A percentile compares a stretch with the other conserved stretches of the same genome.
phyloP scores from a whole-genome alignment of 2,888 invertebrate species.

The Mechanitis mazaeus region DNA sequence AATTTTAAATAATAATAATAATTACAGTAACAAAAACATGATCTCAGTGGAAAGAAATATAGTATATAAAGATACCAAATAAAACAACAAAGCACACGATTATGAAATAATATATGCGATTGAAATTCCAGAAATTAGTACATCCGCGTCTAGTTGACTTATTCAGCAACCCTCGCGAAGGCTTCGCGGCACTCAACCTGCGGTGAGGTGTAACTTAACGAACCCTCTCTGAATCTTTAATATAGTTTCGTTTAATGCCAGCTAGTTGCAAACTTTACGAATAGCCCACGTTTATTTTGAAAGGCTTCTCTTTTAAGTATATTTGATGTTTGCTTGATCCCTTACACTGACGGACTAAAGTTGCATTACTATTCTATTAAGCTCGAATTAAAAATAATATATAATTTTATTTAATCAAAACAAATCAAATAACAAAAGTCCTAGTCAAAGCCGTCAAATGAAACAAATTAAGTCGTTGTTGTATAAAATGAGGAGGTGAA shows the following conservation, averaged over 20 bases:
- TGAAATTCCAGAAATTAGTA: slow-evolving; percentile 35
- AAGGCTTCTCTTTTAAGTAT: slow-evolving; percentile 22
- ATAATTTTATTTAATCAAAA: not conserved
- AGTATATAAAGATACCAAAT: too few relatives aligned
- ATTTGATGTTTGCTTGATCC: slow-evolving; percentile 22
- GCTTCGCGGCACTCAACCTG: slow-evolving; percentile 60
- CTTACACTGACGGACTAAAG: slow-evolving; percentile 8
- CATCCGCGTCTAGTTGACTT: slow-evolving; percentile 51
- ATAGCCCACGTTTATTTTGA: slow-evolving; percentile 55
- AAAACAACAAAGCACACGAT: too few relatives aligned
- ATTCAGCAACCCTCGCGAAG: slow-evolving; percentile 59
- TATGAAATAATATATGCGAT: not conserved
- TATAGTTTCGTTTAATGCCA: slow-evolving; percentile 70
- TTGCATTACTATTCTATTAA: not conserved
- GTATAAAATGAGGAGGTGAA: slow-evolving; percentile 57
- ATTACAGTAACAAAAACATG: too few relatives aligned
- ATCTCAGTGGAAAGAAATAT: too few relatives aligned
- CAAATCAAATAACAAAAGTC: slow-evolving; percentile 6
- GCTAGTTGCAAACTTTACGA: slow-evolving; percentile 56
- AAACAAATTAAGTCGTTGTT: slow-evolving; percentile 35
- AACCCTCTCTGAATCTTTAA: slow-evolving; percentile 72
- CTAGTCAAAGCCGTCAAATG: slow-evolving; percentile 33
- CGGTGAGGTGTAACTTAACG: slow-evolving; percentile 74
- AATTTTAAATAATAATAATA: too few relatives aligned
- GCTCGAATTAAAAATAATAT: not conserved